These are phyloP conservation scores for Diplogasteroides magnus DNA, from an alignment of 1,140 invertebrate species.

Conservation along the genomic window DNA sequence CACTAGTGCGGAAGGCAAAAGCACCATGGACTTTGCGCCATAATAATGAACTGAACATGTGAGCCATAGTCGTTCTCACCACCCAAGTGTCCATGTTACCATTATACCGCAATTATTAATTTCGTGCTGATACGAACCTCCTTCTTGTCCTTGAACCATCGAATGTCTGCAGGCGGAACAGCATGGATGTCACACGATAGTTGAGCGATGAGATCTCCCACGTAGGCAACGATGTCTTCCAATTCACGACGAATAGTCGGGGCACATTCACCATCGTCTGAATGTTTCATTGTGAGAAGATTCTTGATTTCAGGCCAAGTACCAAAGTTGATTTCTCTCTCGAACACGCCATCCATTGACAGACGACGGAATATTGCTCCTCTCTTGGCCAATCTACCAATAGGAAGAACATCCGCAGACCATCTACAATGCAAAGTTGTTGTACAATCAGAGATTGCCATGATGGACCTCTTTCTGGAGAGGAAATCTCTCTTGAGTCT, in stretches of 20 bases:
- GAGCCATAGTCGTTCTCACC: too few species aligned
- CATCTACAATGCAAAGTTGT: constrained; percentile 7
- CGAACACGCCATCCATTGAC: constrained; percentile 36
- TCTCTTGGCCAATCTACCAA: constrained; percentile 33
- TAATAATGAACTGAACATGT: too few species aligned
- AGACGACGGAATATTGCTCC: constrained; percentile 35
- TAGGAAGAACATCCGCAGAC: constrained; percentile 35
- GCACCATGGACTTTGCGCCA: too few species aligned
- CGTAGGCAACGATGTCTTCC: constrained; percentile 33
- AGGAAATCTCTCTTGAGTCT: constrained; percentile 32
- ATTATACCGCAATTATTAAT: too few species aligned
- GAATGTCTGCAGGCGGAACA: constrained; percentile 20
- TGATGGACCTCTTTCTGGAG: constrained; percentile 15
- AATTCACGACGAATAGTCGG: constrained; percentile 29
- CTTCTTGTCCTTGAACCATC: constrained; percentile 29
- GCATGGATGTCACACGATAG: constrained; percentile 31
- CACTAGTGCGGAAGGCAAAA: too few species aligned
- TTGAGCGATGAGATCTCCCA: constrained; percentile 31
- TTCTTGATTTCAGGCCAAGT: not conserved
- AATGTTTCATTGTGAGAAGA: too few species aligned
- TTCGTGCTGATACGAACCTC: too few species aligned
- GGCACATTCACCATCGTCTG: too few species aligned
- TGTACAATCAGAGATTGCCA: not conserved
- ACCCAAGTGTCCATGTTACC: too few species aligned
- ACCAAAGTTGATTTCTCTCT: constrained; percentile 34